phyloP scores from a whole-genome alignment of 2,113 vertebrate genomes.

The Brachirus orientalis region DNA sequence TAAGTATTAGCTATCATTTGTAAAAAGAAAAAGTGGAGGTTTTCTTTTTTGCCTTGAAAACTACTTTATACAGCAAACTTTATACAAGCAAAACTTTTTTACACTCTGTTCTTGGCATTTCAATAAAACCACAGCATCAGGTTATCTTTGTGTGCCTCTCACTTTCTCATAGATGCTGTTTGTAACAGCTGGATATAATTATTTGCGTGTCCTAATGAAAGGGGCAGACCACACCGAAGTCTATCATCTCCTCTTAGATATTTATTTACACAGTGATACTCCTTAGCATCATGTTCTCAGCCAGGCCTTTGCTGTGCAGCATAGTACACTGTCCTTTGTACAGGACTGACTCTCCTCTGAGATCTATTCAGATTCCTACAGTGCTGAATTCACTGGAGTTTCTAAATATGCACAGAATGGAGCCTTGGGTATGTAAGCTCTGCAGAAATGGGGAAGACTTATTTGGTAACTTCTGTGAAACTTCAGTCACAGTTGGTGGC shows the following conservation, averaged over 20 bases:
- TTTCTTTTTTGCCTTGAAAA: no score
- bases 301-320: conserved; percentile 9
- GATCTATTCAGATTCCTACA: conserved; percentile 34
- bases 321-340: conserved; percentile 28
- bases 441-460: conserved; percentile 22
- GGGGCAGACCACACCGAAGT: conserved; percentile 76
- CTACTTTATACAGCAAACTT: not conserved
- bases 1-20: no score
- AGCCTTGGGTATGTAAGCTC: not conserved
- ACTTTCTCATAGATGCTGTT: conserved; percentile 29
- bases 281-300: conserved; percentile 69
- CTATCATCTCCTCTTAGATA: conserved; percentile 55
- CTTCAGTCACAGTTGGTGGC: conserved; percentile 55
- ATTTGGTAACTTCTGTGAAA: conserved; percentile 39
- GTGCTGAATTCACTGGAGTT: conserved; percentile 47
- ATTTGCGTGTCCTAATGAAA: conserved; percentile 61
- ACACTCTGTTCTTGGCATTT: not conserved
- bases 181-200: conserved; percentile 77
- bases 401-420: conserved; percentile 32
- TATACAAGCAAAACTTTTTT: not conserved
- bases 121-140: conserved; percentile 5
- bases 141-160: conserved; percentile 30
- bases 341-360: conserved; percentile 17
- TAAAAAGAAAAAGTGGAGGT: no score
- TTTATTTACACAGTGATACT: conserved; percentile 75